Evolutionary conservation across 2,888 invertebrate genomes (phyloP).

Genomic region (Lithophane leautieri): DNA sequence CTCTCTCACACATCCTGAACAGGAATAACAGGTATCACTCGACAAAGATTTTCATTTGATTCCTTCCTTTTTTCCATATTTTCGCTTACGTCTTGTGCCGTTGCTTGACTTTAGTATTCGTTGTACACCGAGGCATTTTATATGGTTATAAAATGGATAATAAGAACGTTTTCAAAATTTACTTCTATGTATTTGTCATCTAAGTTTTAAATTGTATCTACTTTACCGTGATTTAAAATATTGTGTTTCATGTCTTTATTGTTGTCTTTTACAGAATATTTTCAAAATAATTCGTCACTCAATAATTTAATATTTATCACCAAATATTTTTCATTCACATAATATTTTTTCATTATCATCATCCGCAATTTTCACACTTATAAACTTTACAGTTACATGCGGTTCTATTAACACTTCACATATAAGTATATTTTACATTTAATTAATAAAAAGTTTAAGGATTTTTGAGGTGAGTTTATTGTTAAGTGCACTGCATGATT

Average conservation of each 20-base stretch:
- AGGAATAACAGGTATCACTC: conserved; percentile 90
- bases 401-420: conserved; percentile 36
- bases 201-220: conserved; percentile 22
- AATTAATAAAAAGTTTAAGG: conserved; percentile 53
- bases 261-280: conserved; percentile 23
- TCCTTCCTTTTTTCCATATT: conserved; percentile 75
- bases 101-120: conserved; percentile 79
- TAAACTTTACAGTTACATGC: conserved; percentile 56
- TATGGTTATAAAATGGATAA: conserved; percentile 38
- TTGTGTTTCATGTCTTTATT: conserved; percentile 8
- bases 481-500: conserved; percentile 74
- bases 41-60: conserved; percentile 76
- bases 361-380: conserved; percentile 36
- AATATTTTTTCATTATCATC: conserved; percentile 27
- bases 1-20: conserved; percentile 88
- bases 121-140: conserved; percentile 52
- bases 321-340: conserved; percentile 11
- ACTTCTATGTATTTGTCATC: conserved; percentile 17
- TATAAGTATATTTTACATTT: conserved; percentile 53
- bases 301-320: conserved; percentile 25
- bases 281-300: conserved; percentile 8
- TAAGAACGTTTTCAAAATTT: conserved; percentile 45
- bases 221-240: conserved; percentile 6
- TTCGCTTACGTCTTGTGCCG: conserved; percentile 86
- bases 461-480: conserved; percentile 65